Base-by-base conservation (phyloP, 2,113 vertebrate species). In the Bungarus multicinctus region DNA sequence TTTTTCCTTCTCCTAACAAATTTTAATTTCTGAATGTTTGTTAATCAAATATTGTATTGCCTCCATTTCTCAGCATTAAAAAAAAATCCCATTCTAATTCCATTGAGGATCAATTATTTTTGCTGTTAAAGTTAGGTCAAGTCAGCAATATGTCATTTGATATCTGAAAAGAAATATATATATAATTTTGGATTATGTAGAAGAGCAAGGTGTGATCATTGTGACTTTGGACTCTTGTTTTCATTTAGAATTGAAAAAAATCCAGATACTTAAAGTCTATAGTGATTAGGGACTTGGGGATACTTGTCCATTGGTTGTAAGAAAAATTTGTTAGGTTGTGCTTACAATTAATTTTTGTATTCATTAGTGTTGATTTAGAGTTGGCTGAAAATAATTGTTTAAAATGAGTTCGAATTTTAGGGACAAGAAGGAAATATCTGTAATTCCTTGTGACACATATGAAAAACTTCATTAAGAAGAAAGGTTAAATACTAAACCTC, bases 361-460 rank as follows among this genome's bases (percentile, higher is more conserved):
- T 54, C 57, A 92, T 55, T 64, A 57, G 11, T 60, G 23, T 87
- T 89, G 16, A 55, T 30, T 87, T 89, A 91, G 55, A 92, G 92
- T 25, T 92, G 58, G 85, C 87, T 93, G 89, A 50, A 94, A 90
- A 30, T 93, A n/a, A 27, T 18, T 91, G 94, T 89, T 85, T 89
- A 94, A 95, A 93, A 88, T 52, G 89, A 94, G 11, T 91, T 85
- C 30, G 27, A 87, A 85, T 87, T 92, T 93, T 89, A 93, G 86
- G 91, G 88, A 53, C 81, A 94, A 39, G 45, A 90, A 85, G 58
- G 53, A 89, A 93, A 94, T 87, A 3, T 58, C 30, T 60, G 23
- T 47, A 93, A 91, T 94, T 91, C 81, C 81, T 93, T 10, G 23
- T 93, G 88, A 58, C 92, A 47, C 89, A 94, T 94, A 92, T 95